A percentile compares a stretch with the other conserved stretches of the same genome.
Evolutionary conservation across 2,113 vertebrate species (phyloP).

Genomic region (Mastomys coucha): DNA sequence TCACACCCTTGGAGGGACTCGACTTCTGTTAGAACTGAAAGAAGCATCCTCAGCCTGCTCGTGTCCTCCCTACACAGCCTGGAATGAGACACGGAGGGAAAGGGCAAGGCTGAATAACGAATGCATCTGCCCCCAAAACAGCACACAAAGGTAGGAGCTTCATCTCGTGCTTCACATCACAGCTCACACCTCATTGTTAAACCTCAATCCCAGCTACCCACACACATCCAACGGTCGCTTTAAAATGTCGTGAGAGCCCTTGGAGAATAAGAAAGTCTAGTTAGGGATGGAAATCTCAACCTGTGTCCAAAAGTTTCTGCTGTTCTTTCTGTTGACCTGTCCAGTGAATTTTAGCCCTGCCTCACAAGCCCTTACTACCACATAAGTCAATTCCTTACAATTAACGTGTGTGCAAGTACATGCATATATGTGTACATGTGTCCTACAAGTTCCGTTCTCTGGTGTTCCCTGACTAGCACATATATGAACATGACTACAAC

Average conservation of each 20-base stretch:
- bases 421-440: neutral
- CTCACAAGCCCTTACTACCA: neutral
- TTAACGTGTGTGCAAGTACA: neutral
- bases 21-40: neutral
- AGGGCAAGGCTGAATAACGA: neutral
- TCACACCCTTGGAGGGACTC: neutral
- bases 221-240: fast-evolving
- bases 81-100: neutral
- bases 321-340: neutral
- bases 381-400: neutral
- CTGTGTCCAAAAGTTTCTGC: neutral
- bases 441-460: neutral
- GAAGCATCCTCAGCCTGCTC: neutral
- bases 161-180: neutral
- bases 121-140: neutral
- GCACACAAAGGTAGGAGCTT: neutral
- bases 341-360: neutral
- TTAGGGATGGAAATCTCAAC: neutral
- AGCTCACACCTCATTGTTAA: neutral
- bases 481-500: neutral
- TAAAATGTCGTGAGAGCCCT: neutral
- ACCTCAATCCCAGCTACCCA: neutral
- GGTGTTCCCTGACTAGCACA: neutral
- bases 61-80: neutral
- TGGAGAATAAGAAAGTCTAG: neutral